Conservation (phyloP, 2,797 vertebrate genomes). For the Melanotaenia trifasciata region DNA sequence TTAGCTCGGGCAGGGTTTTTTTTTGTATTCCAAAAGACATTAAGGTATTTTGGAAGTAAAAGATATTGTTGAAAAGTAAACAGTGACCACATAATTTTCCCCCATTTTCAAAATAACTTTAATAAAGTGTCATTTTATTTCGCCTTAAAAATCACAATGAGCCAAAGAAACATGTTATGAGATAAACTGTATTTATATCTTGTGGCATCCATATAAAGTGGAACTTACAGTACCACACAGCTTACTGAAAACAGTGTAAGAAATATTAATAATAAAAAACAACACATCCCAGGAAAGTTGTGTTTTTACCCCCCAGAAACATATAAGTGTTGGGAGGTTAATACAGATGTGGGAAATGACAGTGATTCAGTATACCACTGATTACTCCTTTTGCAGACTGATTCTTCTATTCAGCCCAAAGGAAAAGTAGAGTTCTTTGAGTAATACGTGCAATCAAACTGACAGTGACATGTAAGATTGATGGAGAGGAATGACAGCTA, state of each 20-base stretch:
- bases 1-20: background rate
- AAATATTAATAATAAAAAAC: background rate
- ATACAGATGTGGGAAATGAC: background rate
- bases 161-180: background rate
- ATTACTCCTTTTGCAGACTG: slow-evolving; percentile 23
- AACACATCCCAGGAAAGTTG: background rate
- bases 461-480: slow-evolving; percentile 21
- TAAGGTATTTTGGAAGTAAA: background rate
- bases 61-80: background rate
- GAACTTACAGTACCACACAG: background rate
- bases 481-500: slow-evolving; percentile 5
- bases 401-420: slow-evolving; percentile 19
- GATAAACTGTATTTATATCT: background rate
- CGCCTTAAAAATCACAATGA: background rate
- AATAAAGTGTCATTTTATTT: background rate
- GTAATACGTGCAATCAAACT: background rate
- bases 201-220: background rate
- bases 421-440: slow-evolving; percentile 17
- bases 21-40: background rate
- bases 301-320: background rate
- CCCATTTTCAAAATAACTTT: background rate
- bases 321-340: slow-evolving; percentile 4
- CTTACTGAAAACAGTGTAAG: rapidly evolving
- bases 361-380: slow-evolving; percentile 19
- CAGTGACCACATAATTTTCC: background rate